These are phyloP conservation scores for Anoplopoma fimbria DNA, from an alignment of 2,113 vertebrate species.

Conservation along the genomic window DNA sequence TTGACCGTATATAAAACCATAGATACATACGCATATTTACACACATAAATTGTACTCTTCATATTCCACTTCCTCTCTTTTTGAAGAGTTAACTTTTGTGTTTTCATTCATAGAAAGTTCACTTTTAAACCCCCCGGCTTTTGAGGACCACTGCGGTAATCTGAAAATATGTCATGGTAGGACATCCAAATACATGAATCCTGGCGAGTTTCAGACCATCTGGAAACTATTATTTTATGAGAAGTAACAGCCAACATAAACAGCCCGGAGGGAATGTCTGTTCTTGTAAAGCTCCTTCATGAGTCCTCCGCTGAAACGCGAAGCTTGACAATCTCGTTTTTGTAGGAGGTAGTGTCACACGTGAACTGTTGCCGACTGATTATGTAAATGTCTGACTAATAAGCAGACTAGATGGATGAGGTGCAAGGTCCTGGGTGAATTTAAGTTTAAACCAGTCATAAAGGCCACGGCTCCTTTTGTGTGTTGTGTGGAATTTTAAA, in stretches of 20 bases:
- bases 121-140: background rate
- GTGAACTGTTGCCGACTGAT: background rate
- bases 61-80: background rate
- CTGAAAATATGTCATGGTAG: constrained; percentile 33
- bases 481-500: background rate
- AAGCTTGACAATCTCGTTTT: background rate
- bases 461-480: background rate
- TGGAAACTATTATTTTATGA: constrained; percentile 60
- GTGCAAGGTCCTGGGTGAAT: background rate
- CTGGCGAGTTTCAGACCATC: constrained; percentile 47
- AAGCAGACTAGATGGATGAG: background rate
- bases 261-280: constrained; percentile 43
- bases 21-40: background rate
- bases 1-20: too few species aligned
- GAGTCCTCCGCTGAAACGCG: constrained; percentile 17
- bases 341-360: background rate
- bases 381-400: background rate
- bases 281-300: constrained; percentile 14
- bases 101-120: background rate
- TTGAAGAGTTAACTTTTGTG: background rate
- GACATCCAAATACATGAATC: constrained; percentile 17
- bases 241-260: constrained; percentile 33
- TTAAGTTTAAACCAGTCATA: background rate
- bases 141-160: background rate
- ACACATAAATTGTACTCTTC: background rate